These are phyloP conservation scores for Synaphobranchus kaupii DNA, from an alignment of 2,797 vertebrate genomes.

Conservation along the genomic window DNA sequence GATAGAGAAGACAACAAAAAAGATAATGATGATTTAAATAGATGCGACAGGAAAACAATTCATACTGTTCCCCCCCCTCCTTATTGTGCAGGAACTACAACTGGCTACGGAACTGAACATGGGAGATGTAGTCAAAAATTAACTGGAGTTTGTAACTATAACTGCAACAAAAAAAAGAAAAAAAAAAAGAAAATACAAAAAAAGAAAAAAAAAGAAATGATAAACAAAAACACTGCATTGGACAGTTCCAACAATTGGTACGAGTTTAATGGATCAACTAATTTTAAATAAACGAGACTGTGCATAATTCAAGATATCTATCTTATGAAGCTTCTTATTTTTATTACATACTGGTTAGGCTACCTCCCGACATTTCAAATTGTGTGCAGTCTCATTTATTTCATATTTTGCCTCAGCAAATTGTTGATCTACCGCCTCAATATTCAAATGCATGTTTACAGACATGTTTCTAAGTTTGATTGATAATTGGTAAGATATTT, in stretches of 20 bases:
- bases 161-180: not conserved
- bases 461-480: too few relatives aligned
- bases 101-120: not conserved
- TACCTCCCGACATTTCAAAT: too few relatives aligned
- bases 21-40: not conserved
- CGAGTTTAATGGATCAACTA: too few relatives aligned
- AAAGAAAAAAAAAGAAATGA: too few relatives aligned
- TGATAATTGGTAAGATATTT: not conserved
- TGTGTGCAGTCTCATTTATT: too few relatives aligned
- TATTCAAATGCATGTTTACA: not conserved
- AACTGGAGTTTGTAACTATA: not conserved
- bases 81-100: not conserved
- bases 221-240: not conserved
- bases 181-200: not conserved
- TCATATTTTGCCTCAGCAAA: not conserved
- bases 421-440: not conserved
- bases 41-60: not conserved
- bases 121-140: not conserved
- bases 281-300: too few relatives aligned
- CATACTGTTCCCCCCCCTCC: too few relatives aligned
- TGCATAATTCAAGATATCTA: too few relatives aligned
- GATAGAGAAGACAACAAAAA: not conserved
- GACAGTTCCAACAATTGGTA: not conserved
- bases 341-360: too few relatives aligned
- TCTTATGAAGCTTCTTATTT: too few relatives aligned